These are phyloP conservation scores for Chymomyza caudatula DNA, from an alignment of 2,888 invertebrate genomes.

Conservation along the genomic window DNA sequence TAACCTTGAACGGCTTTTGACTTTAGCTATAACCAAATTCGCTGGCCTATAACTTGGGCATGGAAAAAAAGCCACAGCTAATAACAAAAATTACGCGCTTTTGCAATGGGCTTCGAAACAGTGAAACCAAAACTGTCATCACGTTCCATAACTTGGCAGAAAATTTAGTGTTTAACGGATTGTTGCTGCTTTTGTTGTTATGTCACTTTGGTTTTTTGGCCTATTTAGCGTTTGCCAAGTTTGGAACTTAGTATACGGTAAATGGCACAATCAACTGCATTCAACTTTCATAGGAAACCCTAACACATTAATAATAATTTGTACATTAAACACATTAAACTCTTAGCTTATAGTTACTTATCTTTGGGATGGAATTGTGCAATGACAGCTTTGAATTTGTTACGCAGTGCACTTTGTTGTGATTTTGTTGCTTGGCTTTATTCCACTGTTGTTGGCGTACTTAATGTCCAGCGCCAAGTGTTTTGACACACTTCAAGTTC, in stretches of 20 bases:
- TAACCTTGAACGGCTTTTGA: conserved; percentile 49
- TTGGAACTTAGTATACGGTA: conserved; percentile 37
- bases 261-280: conserved; percentile 63
- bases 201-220: conserved; percentile 47
- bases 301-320: conserved; percentile 54
- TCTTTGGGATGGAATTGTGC: conserved; percentile 13
- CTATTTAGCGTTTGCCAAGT: conserved; percentile 45
- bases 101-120: neutral
- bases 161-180: neutral
- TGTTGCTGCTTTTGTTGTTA: conserved; percentile 16
- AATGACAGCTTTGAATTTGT: conserved; percentile 26
- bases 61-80: neutral
- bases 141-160: conserved; percentile 17
- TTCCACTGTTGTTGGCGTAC: neutral
- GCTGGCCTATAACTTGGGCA: neutral
- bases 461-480: neutral
- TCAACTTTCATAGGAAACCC: conserved; percentile 28
- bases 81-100: conserved; percentile 41
- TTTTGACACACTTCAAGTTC: conserved; percentile 6
- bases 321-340: conserved; percentile 65
- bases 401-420: conserved; percentile 35
- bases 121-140: conserved; percentile 9
- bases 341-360: neutral
- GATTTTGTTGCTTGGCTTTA: conserved; percentile 2
- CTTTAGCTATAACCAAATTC: neutral